These are phyloP conservation scores for Euura saliciscinereae DNA, from an alignment of 1,140 invertebrate species.

Conservation along the genomic window DNA sequence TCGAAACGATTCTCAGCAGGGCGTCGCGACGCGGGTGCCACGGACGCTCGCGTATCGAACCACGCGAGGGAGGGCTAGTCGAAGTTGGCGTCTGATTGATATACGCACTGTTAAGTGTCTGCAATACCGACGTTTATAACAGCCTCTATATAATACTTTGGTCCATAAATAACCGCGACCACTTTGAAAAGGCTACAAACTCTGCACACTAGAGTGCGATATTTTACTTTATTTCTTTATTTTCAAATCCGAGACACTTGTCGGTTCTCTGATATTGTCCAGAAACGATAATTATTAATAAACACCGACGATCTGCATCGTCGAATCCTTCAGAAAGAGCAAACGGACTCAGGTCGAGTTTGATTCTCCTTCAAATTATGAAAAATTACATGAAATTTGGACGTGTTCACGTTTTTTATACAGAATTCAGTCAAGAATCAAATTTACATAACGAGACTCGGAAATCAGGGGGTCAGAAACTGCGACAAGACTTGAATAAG, in stretches of 20 bases:
- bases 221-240: neutral
- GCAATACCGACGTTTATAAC: constrained; percentile 61
- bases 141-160: constrained; percentile 52
- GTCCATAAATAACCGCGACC: constrained; percentile 55
- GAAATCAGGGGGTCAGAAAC: too few relatives aligned
- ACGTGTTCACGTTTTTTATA: too few relatives aligned
- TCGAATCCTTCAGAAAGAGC: too few relatives aligned
- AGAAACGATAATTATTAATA: neutral
- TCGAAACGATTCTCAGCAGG: constrained; percentile 30
- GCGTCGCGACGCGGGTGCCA: constrained; percentile 27
- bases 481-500: too few relatives aligned
- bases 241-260: neutral
- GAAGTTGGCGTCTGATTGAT: constrained; percentile 57
- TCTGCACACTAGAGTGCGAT: neutral
- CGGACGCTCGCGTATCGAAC: neutral
- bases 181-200: constrained; percentile 34
- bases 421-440: too few relatives aligned
- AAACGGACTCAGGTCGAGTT: too few relatives aligned
- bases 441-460: too few relatives aligned
- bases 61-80: constrained; percentile 33
- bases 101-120: constrained; percentile 61
- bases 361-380: too few relatives aligned
- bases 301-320: too few relatives aligned
- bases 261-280: neutral
- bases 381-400: too few relatives aligned